Percentiles rank a stretch among this genome's conserved stretches.
phyloP scores from a whole-genome alignment of 2,888 invertebrate species.

The Barypeithes pellucidus region DNA sequence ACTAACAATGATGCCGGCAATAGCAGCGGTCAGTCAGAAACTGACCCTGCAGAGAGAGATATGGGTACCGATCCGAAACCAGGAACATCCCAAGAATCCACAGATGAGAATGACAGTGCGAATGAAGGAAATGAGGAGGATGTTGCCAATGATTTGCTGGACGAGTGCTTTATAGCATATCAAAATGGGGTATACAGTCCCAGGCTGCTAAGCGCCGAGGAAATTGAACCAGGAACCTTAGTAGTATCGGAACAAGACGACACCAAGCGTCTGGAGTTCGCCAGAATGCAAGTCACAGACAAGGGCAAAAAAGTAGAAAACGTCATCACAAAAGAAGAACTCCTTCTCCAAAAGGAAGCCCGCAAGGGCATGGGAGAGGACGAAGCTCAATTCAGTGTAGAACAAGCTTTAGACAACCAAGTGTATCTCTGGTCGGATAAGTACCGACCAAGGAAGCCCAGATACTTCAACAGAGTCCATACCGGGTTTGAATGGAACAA shows the following conservation, averaged over 20 bases:
- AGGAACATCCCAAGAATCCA: constrained; percentile 54
- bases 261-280: constrained; percentile 80
- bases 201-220: constrained; percentile 75
- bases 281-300: constrained; percentile 79
- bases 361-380: constrained; percentile 88
- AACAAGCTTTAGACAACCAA: constrained; percentile 88
- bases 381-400: constrained; percentile 93
- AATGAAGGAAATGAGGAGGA: constrained; percentile 63
- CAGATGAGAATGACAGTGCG: constrained; percentile 50
- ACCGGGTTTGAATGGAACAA: constrained; percentile 99
- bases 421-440: constrained; percentile 98
- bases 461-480: constrained; percentile 97
- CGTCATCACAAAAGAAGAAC: constrained; percentile 72
- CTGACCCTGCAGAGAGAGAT: constrained; percentile 31
- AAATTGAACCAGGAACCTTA: constrained; percentile 84
- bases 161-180: constrained; percentile 80
- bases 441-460: constrained; percentile 96
- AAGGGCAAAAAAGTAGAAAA: constrained; percentile 75
- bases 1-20: constrained; percentile 30
- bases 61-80: constrained; percentile 51
- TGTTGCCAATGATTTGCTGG: constrained; percentile 72
- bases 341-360: constrained; percentile 85
- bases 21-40: constrained; percentile 49
- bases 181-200: constrained; percentile 91
- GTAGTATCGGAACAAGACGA: constrained; percentile 86